Base-by-base conservation (phyloP, 2,888 invertebrate genomes). In the Bellardia pandia region DNA sequence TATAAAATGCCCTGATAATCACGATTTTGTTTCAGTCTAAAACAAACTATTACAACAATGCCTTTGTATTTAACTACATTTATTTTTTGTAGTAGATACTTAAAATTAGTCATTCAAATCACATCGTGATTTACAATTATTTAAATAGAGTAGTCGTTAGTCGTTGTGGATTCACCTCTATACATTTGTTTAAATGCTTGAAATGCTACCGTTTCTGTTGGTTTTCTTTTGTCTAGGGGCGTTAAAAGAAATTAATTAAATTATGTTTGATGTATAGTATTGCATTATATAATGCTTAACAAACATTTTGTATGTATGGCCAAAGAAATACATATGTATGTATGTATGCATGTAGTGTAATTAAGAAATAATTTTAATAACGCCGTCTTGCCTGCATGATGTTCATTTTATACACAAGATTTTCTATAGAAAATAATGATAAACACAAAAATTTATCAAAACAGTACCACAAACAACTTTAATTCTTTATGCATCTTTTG, bases 31-130 rank as follows among this genome's bases (percentile, higher is more conserved):
- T 42, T 14, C 48, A 11, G 42, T 60, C 45, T 56, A 11, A 56
- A 56, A 71, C n/a, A 3, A 64, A 37, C 56, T 51, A 60, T 64
- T 62, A 51, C 51, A 53, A 23, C 64, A 74, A 56, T 16, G 11
- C 23, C 14, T 13, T 48, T 8, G 3, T 53, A 23, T 4, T 60
- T 66, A 8, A 71, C 56, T 23, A 68, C 40, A 7, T 48, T 53
- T 53, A 5, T 4, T 16, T 71, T 68, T 71, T 75, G 62, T 77
- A 62, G 13, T 51, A 86, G n/a, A 72, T 80, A 66, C n/a, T 40
- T 85, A 77, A 76, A 77, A 74, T 74, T 81, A 14, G 81, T 45
- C 45, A 45, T 87, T 81, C 85, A 64, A 69, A 81, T 69, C 87
- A 85, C 87, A 85, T 77, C n/a, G n/a, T 45, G 45, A 76, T 71